These are phyloP conservation scores for Rhamphomyia laevipes DNA, from an alignment of 2,888 invertebrate genomes.

Conservation along the genomic window DNA sequence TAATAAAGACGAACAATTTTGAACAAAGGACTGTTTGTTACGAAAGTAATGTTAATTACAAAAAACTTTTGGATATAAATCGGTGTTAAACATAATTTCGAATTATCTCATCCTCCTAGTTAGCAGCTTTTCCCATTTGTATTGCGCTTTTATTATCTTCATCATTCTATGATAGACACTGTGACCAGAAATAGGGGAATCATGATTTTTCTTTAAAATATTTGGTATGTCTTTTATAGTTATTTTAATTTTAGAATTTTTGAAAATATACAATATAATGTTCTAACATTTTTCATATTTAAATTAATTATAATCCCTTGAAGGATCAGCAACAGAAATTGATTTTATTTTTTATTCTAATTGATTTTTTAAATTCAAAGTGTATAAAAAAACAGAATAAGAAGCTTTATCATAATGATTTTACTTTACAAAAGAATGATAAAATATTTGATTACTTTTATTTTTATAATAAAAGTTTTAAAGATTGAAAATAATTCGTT, in stretches of 20 bases:
- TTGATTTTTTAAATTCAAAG: conserved; percentile 1
- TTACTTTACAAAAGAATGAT: conserved; percentile 10
- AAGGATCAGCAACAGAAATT: conserved; percentile 4
- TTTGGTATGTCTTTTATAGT: not conserved
- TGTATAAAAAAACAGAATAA: conserved; percentile 6
- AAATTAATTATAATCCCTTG: conserved; percentile 3
- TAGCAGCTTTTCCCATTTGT: too few relatives aligned
- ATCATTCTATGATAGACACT: too few relatives aligned
- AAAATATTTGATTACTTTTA: conserved; percentile 2
- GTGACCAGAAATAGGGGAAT: too few relatives aligned
- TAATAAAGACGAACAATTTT: too few relatives aligned
- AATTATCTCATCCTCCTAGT: too few relatives aligned
- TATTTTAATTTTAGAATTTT: conserved; percentile 6
- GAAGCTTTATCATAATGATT: conserved; percentile 4
- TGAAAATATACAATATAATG: conserved; percentile 2
- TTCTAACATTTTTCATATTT: conserved; percentile 6
- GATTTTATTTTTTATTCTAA: conserved; percentile 1
- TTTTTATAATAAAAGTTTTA: conserved; percentile 5
- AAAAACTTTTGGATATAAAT: too few relatives aligned
- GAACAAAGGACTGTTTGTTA: too few relatives aligned
- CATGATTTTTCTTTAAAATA: conserved; percentile 12
- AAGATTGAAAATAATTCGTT: conserved; percentile 8
- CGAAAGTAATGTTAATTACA: too few relatives aligned
- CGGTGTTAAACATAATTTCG: too few relatives aligned
- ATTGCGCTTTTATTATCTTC: too few relatives aligned